These are phyloP conservation scores for Pteronura brasiliensis DNA, from an alignment of 2,113 vertebrate genomes.

Conservation along the genomic window DNA sequence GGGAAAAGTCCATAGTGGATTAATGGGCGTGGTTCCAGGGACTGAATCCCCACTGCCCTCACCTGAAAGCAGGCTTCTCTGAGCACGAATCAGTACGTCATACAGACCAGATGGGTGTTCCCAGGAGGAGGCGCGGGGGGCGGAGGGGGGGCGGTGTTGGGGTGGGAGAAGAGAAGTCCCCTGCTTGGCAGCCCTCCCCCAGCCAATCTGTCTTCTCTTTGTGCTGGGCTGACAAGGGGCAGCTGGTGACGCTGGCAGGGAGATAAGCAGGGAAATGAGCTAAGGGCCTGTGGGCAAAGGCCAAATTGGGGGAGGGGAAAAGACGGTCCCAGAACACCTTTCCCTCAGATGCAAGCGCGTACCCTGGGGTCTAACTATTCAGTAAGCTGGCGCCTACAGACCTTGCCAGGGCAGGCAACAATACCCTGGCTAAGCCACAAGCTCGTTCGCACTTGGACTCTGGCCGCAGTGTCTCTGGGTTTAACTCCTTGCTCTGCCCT, in stretches of 20 bases:
- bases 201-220: slow-evolving; percentile 50
- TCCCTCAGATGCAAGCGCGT: not conserved
- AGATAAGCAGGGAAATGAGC: slow-evolving; percentile 2
- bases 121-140: not conserved
- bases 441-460: not conserved
- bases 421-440: not conserved
- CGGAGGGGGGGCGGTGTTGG: too few relatives aligned
- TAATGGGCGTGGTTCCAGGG: not conserved
- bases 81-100: not conserved
- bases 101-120: slow-evolving; percentile 34
- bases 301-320: not conserved
- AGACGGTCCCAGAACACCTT: too few relatives aligned
- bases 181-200: slow-evolving; percentile 25
- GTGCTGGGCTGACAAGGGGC: slow-evolving; percentile 43
- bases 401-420: not conserved
- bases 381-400: not conserved
- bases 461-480: not conserved
- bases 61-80: slow-evolving; percentile 52
- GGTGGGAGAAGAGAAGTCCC: not conserved
- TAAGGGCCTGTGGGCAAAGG: not conserved
- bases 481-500: not conserved
- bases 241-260: slow-evolving; percentile 60
- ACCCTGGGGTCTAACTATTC: not conserved
- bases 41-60: not conserved
- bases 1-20: not conserved